phyloP scores from a whole-genome alignment of 2,888 invertebrate genomes.

The Oxyteleia sp. region DNA sequence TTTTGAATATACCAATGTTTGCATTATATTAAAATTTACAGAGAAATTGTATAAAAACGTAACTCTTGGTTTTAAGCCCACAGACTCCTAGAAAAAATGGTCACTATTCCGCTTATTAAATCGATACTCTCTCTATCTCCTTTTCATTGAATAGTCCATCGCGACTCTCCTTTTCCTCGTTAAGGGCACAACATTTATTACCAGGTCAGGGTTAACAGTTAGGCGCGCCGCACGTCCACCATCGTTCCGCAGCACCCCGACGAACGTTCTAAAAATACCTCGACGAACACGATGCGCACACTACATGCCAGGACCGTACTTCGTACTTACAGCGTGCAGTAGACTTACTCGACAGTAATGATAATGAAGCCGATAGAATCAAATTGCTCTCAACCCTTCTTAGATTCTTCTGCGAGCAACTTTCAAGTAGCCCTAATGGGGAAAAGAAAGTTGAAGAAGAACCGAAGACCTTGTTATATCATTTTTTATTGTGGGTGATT shows the following conservation, averaged over 20 bases:
- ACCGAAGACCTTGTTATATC: too few species aligned
- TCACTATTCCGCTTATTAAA: slow-evolving; percentile 63
- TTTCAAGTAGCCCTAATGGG: slow-evolving; percentile 2
- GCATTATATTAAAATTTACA: too few species aligned
- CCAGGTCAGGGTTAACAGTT: slow-evolving; percentile 86
- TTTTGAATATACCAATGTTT: too few species aligned
- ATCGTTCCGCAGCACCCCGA: slow-evolving; percentile 78
- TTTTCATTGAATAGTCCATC: slow-evolving; percentile 33
- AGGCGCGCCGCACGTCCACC: slow-evolving; percentile 82
- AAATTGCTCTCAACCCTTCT: slow-evolving; percentile 35
- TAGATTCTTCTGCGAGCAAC: slow-evolving; percentile 6
- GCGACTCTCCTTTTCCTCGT: slow-evolving; percentile 49
- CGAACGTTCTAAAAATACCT: slow-evolving; percentile 84
- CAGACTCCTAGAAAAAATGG: too few species aligned
- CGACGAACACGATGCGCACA: slow-evolving; percentile 75
- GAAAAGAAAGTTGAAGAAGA: too few species aligned
- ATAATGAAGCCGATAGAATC: slow-evolving; percentile 56
- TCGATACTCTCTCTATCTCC: slow-evolving; percentile 51
- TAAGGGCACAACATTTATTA: slow-evolving; percentile 82
- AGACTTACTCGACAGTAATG: slow-evolving; percentile 34
- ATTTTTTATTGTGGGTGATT: too few species aligned
- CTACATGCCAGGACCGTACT: slow-evolving; percentile 62
- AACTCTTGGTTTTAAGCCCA: too few species aligned
- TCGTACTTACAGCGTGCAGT: slow-evolving; percentile 24
- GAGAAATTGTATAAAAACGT: too few species aligned